A percentile compares a stretch with the other conserved stretches of the same genome.
Conservation (phyloP, 2,888 invertebrate genomes). For the Ctenicera cuprea region DNA sequence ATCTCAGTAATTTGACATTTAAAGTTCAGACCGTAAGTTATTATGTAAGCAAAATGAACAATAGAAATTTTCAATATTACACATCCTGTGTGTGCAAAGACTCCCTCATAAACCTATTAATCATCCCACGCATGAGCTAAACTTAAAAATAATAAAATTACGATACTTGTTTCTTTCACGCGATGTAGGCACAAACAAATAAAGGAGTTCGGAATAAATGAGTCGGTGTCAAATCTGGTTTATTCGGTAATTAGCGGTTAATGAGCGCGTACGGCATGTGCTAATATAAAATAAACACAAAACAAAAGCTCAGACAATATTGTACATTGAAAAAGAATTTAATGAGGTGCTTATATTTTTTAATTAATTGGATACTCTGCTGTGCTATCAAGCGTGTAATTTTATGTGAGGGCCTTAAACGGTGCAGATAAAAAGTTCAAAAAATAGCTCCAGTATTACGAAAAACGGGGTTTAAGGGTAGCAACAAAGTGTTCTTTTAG, state of each 20-base stretch:
- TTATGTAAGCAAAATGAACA: background rate
- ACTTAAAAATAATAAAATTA: slow-evolving; percentile 45
- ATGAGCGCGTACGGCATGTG: slow-evolving; percentile 57
- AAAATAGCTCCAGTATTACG: background rate
- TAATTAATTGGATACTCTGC: slow-evolving; percentile 39
- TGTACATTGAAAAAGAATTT: slow-evolving; percentile 44
- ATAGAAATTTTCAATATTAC: slow-evolving; percentile 17
- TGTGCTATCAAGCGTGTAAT: slow-evolving; percentile 30
- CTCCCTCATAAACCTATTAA: slow-evolving; percentile 48
- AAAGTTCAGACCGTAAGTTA: too few species aligned
- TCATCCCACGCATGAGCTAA: slow-evolving; percentile 56
- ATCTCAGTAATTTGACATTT: background rate
- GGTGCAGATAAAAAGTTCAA: slow-evolving; percentile 13
- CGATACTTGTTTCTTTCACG: slow-evolving; percentile 56
- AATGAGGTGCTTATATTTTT: slow-evolving; percentile 47
- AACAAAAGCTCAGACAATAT: slow-evolving; percentile 43
- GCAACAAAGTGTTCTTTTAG: slow-evolving; percentile 6
- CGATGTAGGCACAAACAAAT: slow-evolving; percentile 50
- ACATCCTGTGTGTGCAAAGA: slow-evolving; percentile 14
- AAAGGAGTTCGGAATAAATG: slow-evolving; percentile 55
- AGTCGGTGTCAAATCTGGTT: slow-evolving; percentile 58
- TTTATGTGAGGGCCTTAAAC: slow-evolving; percentile 27
- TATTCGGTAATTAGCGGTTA: slow-evolving; percentile 61
- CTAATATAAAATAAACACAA: slow-evolving; percentile 55
- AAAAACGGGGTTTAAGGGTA: slow-evolving; percentile 5